A percentile compares a stretch with the other conserved stretches of the same genome.
Conservation (phyloP, 2,113 vertebrate species). For the Sinosuthora webbiana region DNA sequence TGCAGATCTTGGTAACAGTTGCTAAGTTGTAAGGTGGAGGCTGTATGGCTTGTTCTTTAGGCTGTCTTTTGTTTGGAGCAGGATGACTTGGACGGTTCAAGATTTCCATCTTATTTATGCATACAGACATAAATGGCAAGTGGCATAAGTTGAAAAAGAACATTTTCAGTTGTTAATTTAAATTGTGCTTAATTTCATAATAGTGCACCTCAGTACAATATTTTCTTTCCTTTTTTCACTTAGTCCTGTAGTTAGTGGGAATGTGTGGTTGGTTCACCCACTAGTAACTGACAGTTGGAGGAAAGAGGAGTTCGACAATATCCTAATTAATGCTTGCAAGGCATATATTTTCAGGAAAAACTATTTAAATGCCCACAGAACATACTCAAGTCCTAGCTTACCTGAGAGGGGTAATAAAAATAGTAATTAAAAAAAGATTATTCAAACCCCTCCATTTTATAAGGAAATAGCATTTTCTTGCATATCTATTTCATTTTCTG, state of each 20-base stretch:
- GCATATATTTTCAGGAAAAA: neutral
- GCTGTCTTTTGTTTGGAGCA: neutral
- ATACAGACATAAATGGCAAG: neutral
- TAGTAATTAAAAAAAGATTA: neutral
- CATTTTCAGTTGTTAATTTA: neutral
- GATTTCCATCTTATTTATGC: neutral
- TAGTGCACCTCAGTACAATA: neutral
- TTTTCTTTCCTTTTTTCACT: neutral
- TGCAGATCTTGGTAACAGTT: conserved; percentile 26
- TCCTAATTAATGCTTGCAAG: neutral
- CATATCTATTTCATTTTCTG: neutral
- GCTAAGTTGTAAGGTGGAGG: neutral
- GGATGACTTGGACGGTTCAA: neutral
- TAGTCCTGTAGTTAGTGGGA: neutral
- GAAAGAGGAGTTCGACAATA: neutral
- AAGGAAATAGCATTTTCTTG: neutral
- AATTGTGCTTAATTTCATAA: neutral
- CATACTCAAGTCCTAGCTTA: neutral
- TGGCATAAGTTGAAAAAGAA: neutral
- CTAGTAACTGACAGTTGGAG: neutral
- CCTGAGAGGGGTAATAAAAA: neutral
- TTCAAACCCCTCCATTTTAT: neutral
- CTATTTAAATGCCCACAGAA: neutral
- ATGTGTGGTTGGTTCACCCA: neutral
- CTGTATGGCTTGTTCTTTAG: neutral